Base-by-base conservation (phyloP, 2,797 vertebrate genomes). In the Jordanella pulchra region DNA sequence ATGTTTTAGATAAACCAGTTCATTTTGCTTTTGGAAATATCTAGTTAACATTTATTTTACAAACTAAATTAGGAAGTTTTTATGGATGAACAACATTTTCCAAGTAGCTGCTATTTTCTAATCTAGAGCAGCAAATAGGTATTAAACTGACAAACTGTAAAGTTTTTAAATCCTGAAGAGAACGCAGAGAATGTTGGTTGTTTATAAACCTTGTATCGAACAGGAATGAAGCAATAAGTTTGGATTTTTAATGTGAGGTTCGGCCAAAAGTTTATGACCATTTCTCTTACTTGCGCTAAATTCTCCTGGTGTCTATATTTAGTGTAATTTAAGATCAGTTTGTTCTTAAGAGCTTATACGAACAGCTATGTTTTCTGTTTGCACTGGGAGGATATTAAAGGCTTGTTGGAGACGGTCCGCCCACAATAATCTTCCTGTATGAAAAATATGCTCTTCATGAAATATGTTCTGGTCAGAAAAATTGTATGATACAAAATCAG, bases 141-240 rank as follows among this genome's bases (percentile, higher is more conserved):
- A 15, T 17, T 17, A 48, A 4, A 17, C 14, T 48, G 14, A 18
- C 47, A 48, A 48, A 17, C 47, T 70, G 50, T 65, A 70, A 77
- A 71, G 10, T 39, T 13, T 64, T 72, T 18, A 28, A 72, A 28
- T 50, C 47, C 47, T 50, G 18, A 50, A 50, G 47, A 50, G 47
- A 10, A 47, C 11, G 45, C 7, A 47, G 45, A 47, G 7, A 50
- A 45, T 3, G 14, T 18, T 50, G 18, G 5, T 50, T n/a, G 17
- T 50, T 21, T 18, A 21, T n/a, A 51, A 51, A 10, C 23, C 21
- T 51, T 51, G 21, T 10, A 51, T 51, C 50, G 23, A 51, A 51
- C 50, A 51, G 21, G 23, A 23, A n/a, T 51, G 10, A n/a, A n/a
- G 23, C 10, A 6, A 51, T 10, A 23, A 48, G 14, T 51, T 51